These are phyloP conservation scores for Myrmecobius fasciatus DNA, from an alignment of 2,113 vertebrate species.

Conservation along the genomic window DNA sequence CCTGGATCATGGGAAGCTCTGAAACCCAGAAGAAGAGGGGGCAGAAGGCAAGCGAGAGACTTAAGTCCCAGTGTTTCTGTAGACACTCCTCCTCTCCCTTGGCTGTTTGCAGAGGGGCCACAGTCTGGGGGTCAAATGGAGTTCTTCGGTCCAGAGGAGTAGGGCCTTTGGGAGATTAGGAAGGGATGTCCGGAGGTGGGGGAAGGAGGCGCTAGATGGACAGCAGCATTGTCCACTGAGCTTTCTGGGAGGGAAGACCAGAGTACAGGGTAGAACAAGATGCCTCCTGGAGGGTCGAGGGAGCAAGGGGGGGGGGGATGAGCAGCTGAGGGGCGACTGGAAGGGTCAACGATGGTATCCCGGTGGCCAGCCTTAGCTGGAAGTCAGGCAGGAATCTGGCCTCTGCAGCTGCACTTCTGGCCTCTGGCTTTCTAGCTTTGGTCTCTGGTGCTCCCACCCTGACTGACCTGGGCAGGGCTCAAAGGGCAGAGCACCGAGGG, in stretches of 20 bases:
- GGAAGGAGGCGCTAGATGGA: not conserved
- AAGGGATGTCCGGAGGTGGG: not conserved
- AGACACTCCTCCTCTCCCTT: not conserved
- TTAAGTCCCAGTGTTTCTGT: not conserved
- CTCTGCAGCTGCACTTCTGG: not conserved
- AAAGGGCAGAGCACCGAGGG: not conserved
- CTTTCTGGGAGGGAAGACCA: not conserved
- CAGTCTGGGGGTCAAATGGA: not conserved
- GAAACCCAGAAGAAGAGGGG: not conserved
- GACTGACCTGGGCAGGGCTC: conserved; percentile 33
- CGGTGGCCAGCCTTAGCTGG: conserved; percentile 22
- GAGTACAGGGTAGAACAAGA: not conserved
- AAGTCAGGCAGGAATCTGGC: conserved; percentile 5
- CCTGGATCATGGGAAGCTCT: not conserved
- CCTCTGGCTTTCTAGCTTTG: conserved; percentile 63
- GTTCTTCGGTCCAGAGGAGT: not conserved
- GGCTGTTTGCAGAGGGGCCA: conserved; percentile 11
- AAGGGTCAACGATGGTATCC: conserved; percentile 6
- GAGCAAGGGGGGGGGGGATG: not conserved
- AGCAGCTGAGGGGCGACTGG: conserved; percentile 51
- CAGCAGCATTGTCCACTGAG: not conserved
- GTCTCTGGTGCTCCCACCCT: conserved; percentile 47
- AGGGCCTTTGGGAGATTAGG: not conserved
- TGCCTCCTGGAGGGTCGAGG: not conserved
- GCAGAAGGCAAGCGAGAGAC: not conserved